A percentile compares a stretch with the other conserved stretches of the same genome.
phyloP scores from a whole-genome alignment of 2,888 invertebrate species.

The Trissolcus japonicus region DNA sequence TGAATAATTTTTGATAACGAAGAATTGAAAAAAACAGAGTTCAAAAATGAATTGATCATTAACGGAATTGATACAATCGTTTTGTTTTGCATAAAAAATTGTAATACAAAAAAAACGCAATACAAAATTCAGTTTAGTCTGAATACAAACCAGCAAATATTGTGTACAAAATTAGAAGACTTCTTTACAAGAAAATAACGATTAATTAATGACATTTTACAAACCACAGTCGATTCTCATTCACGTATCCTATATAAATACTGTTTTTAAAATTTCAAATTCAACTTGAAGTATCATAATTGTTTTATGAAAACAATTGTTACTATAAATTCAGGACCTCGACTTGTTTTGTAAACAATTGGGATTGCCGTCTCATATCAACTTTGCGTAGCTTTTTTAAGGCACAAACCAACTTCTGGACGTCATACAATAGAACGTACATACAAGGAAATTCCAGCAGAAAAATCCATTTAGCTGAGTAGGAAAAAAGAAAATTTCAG shows the following conservation, averaged over 20 bases:
- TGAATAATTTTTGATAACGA: slow-evolving; percentile 33
- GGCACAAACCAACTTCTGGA: slow-evolving; percentile 24
- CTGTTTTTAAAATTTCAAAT: neutral
- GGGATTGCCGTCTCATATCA: neutral
- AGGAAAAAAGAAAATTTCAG: neutral
- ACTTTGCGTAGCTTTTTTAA: slow-evolving; percentile 16
- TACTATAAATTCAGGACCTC: neutral
- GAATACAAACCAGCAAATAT: neutral
- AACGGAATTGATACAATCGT: slow-evolving; percentile 6
- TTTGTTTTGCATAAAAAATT: slow-evolving; percentile 7
- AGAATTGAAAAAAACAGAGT: slow-evolving; percentile 15
- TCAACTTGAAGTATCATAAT: too few species aligned
- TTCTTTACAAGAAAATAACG: slow-evolving; percentile 1
- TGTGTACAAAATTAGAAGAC: neutral
- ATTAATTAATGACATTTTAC: slow-evolving; percentile 12
- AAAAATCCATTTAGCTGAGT: too few species aligned
- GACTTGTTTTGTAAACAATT: neutral
- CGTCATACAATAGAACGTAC: neutral
- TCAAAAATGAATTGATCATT: neutral
- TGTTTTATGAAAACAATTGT: too few species aligned
- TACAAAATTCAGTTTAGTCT: slow-evolving; percentile 14
- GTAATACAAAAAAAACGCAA: slow-evolving; percentile 6
- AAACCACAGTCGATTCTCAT: slow-evolving; percentile 15
- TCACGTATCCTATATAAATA: slow-evolving; percentile 27
- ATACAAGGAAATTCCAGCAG: too few species aligned